Conservation (phyloP, 64 coral and sea anemone genomes). For the Pachyseris speciosa region DNA sequence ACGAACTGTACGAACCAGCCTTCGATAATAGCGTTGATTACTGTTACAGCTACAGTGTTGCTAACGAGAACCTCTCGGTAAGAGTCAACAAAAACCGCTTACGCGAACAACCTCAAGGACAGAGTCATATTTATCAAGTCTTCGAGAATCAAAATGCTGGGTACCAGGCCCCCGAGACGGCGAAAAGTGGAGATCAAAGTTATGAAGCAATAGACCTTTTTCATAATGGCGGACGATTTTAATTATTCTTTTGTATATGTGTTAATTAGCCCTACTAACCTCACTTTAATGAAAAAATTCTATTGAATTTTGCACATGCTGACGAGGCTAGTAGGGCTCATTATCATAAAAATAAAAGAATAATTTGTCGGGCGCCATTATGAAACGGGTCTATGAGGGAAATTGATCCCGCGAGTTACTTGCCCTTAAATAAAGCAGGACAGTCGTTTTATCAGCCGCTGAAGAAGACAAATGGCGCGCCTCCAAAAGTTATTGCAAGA, state of each 20-base stretch:
- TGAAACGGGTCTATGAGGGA: too few species aligned
- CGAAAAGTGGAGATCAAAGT: not conserved
- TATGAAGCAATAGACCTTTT: not conserved
- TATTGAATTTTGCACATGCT: too few species aligned
- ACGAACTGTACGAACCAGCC: not conserved
- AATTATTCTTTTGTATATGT: too few species aligned
- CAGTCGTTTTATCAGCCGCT: not conserved
- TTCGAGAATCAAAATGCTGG: not conserved
- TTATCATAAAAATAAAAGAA: too few species aligned
- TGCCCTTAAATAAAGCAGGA: not conserved
- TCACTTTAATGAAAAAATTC: too few species aligned
- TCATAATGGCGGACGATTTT: too few species aligned
- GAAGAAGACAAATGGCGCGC: not conserved
- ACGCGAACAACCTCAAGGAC: not conserved
- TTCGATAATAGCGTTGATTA: not conserved
- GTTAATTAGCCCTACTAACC: too few species aligned
- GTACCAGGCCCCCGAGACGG: not conserved
- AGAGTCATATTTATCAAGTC: not conserved
- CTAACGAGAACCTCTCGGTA: not conserved
- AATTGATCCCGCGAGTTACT: not conserved
- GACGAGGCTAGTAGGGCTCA: too few species aligned
- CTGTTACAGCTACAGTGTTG: not conserved
- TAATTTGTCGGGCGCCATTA: too few species aligned
- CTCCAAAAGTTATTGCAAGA: too few species aligned
- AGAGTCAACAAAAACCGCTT: not conserved